Evolutionary conservation across 2,113 vertebrate genomes (phyloP).

Genomic region (Tachycineta bicolor): DNA sequence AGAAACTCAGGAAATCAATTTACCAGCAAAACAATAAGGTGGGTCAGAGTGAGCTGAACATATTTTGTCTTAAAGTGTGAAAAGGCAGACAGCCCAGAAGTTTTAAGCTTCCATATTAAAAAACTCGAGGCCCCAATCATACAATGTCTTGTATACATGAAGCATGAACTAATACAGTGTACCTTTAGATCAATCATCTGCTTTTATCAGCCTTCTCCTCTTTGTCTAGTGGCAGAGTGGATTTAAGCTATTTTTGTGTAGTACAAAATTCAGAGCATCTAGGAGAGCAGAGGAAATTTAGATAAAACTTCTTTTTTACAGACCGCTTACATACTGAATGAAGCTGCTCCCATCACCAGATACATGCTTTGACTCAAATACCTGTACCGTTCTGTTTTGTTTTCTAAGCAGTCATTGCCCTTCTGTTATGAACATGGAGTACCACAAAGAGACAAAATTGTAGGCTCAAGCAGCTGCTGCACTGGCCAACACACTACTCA

Average conservation of each 20-base stretch:
- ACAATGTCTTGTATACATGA: background rate
- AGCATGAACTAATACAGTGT: background rate
- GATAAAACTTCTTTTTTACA: background rate
- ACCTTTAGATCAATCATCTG: background rate
- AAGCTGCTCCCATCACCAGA: background rate
- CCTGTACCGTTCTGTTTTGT: background rate
- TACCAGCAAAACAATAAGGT: background rate
- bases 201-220: background rate
- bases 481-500: background rate
- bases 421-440: background rate
- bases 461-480: background rate
- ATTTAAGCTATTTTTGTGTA: background rate
- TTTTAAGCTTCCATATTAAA: background rate
- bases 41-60: background rate
- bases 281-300: background rate
- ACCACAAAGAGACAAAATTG: background rate
- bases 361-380: background rate
- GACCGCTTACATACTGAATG: background rate
- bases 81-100: background rate
- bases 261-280: background rate
- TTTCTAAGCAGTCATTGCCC: background rate
- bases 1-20: background rate
- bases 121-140: background rate
- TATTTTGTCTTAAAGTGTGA: background rate
- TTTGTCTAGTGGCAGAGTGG: background rate